Base-by-base conservation (phyloP, 2,888 invertebrate genomes). In the Hypolimnas misippus region DNA sequence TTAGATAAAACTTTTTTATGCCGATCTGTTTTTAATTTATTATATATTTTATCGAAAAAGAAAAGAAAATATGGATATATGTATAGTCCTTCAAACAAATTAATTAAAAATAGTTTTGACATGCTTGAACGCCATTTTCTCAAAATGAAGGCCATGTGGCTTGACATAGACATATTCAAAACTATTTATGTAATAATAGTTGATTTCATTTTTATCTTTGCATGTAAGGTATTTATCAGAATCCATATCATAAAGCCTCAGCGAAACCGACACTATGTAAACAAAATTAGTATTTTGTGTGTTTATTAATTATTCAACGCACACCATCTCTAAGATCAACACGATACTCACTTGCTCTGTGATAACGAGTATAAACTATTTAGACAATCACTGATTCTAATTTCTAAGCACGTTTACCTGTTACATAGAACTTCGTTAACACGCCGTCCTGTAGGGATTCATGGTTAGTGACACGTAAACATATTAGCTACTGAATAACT, bases 401-500 rank as follows among this genome's bases (percentile, higher is more conserved):
- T 78, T 81, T 74, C 79, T 57, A 73, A 73, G 74, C 82, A 82
- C 82, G 81, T 80, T 71, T 71, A 76, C 76, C 75, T 76, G 76
- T 79, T 77, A 78, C 66, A 71, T 71, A 62, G 68, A 78, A 81
- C 76, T 79, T 82, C 76, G 78, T 82, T 81, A 82, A 79, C 82
- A 81, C 81, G 76, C 78, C 77, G 82, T 79, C 77, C 72, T 71
- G 70, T 66, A 79, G 79, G 83, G 81, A 80, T 83, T 79, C 74
- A 70, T 77, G 78, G 76, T 82, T 79, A 81, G 79, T 76, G 80
- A 79, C 78, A 53, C 38, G 46, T 59, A 59, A 53, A 59, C 53
- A 59, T 31, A 46, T 59, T 42, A 51, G 40, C 10, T 31, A 40
- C 51, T 58, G 51, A 52, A 52, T 51, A 31, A 52, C 29, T 52